phyloP scores from a whole-genome alignment of 64 coral and sea anemone species.

The Orbicella faveolata region DNA sequence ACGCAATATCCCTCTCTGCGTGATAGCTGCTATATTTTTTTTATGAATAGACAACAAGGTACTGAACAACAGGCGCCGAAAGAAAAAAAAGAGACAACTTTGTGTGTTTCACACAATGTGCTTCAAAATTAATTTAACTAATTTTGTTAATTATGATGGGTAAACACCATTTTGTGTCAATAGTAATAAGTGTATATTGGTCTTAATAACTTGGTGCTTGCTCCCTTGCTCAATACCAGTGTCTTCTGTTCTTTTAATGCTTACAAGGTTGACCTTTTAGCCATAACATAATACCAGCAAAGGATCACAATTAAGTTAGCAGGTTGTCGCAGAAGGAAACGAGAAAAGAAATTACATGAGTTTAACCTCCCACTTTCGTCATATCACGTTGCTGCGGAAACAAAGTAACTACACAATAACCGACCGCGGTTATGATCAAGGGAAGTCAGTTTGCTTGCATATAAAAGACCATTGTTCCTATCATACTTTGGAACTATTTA shows the following conservation, averaged over 20 bases:
- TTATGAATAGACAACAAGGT: not conserved
- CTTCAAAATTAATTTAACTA: not conserved
- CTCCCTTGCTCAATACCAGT: not conserved
- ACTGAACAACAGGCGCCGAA: not conserved
- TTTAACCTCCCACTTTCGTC: not conserved
- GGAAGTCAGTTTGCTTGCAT: no score
- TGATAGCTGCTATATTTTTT: not conserved
- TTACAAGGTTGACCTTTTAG: not conserved
- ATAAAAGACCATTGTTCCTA: no score
- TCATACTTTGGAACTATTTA: no score
- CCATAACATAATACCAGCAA: not conserved
- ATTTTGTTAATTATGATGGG: not conserved
- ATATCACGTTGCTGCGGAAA: not conserved
- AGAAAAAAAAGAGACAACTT: not conserved
- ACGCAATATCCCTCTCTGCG: not conserved
- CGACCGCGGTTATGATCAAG: no score
- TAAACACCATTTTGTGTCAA: not conserved
- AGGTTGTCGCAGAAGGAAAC: not conserved
- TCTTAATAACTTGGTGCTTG: not conserved
- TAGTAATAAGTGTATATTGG: not conserved
- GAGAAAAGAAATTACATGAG: no score
- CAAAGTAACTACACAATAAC: no score
- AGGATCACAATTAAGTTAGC: not conserved
- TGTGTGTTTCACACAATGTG: not conserved
- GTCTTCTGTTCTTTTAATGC: not conserved